Base-by-base conservation (phyloP, 2,797 vertebrate species). In the Odontamblyopus rebecca region DNA sequence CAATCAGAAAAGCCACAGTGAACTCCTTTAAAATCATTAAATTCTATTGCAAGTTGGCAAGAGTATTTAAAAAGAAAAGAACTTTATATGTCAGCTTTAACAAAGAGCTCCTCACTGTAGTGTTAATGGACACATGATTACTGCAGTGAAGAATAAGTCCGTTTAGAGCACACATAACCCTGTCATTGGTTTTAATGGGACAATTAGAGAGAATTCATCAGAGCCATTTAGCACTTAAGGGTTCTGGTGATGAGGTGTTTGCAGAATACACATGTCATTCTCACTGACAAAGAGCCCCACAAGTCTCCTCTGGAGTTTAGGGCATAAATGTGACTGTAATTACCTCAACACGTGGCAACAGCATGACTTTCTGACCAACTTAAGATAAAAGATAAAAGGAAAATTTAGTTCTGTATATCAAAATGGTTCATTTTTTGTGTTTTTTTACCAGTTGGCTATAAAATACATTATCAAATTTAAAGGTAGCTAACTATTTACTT, bases 241-340 rank as follows among this genome's bases (percentile, higher is more conserved):
- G 65, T 56, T 4, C 19, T 48, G 53, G 63, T 35, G 68, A 67
- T 76, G 77, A 66, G 50, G 53, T 76, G 68, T 77, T 79, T 73
- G 56, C 26, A 71, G 65, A 82, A 73, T 70, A 23, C 62, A 19
- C 68, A 77, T 74, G 73, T 72, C 66, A 73, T 16, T 84, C 67
- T 53, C n/a, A n/a, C 51, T 4, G 19, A 68, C 80, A 51, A 57
- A 69, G 73, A 67, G 44, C 51, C 51, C n/a, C 23, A 78, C 44
- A 9, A 67, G 48, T 71, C 50, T 68, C 41, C 44, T 41, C 65
- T 30, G 48, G 16, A 64, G 44, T 65, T 71, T 56, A 79, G 65
- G 71, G 81, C 61, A 77, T 51, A 78, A 77, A 79, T 84, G 76
- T 6, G 0, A 61, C 44, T 65, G 57, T 86, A 85, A 88, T 88